Evolutionary conservation across 2,113 vertebrate genomes (phyloP).

Genomic region (Varanus komodoensis): DNA sequence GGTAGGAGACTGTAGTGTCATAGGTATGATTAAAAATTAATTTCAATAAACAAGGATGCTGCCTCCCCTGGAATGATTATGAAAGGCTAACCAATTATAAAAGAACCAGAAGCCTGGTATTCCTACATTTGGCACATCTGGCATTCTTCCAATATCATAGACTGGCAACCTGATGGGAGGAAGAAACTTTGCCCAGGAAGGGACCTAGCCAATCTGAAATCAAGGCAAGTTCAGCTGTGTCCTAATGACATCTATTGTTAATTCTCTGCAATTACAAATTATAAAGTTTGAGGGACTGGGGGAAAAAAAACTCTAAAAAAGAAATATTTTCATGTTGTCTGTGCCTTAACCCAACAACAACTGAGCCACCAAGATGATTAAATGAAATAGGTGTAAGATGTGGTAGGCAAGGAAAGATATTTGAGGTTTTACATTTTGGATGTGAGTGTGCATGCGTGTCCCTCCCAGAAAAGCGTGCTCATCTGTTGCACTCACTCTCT

Average conservation of each 20-base stretch:
- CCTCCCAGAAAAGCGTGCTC: slow-evolving; percentile 67
- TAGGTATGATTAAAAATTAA: slow-evolving; percentile 74
- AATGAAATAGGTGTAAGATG: slow-evolving; percentile 73
- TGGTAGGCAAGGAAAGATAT: slow-evolving; percentile 63
- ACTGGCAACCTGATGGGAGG: slow-evolving; percentile 1
- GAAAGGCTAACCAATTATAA: slow-evolving; percentile 56
- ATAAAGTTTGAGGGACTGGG: slow-evolving; percentile 33
- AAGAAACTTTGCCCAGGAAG: slow-evolving; percentile 14
- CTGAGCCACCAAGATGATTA: slow-evolving; percentile 57
- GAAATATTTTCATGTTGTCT: slow-evolving; percentile 48
- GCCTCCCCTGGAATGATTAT: slow-evolving; percentile 58
- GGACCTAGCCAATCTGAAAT: slow-evolving; percentile 24
- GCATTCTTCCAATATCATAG: slow-evolving; percentile 9
- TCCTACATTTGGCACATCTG: background rate
- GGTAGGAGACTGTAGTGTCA: slow-evolving; percentile 58
- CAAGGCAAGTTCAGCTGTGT: slow-evolving; percentile 16
- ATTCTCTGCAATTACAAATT: slow-evolving; percentile 31
- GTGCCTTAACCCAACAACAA: slow-evolving; percentile 48
- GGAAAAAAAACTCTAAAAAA: background rate
- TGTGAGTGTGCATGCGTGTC: slow-evolving; percentile 36
- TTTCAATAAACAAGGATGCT: slow-evolving; percentile 64
- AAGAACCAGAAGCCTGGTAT: slow-evolving; percentile 38
- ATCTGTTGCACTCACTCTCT: slow-evolving; percentile 69
- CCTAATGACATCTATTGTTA: slow-evolving; percentile 34
- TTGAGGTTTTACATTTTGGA: slow-evolving; percentile 65